These are phyloP conservation scores for Micromesistius poutassou DNA, from an alignment of 2,797 vertebrate genomes.

Conservation along the genomic window DNA sequence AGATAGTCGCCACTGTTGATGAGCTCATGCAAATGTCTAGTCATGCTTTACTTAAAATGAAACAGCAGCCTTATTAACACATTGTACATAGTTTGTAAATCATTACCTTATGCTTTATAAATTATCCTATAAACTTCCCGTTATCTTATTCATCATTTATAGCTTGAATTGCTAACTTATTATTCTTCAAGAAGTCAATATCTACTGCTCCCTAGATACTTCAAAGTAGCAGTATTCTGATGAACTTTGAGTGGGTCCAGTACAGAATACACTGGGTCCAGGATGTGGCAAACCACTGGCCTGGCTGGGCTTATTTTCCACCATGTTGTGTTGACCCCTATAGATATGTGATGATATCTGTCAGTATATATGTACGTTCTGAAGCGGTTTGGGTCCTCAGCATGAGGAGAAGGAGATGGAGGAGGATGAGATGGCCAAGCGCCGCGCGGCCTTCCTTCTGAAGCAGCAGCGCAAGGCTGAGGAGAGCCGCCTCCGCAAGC, in stretches of 20 bases:
- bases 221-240: too few relatives aligned
- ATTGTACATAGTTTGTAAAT: background rate
- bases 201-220: too few relatives aligned
- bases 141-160: background rate
- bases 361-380: background rate
- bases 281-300: too few relatives aligned
- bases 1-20: too few relatives aligned
- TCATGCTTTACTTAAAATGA: too few relatives aligned
- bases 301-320: too few relatives aligned
- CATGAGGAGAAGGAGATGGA: constrained; percentile 94
- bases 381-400: constrained; percentile 38
- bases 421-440: constrained; percentile 94
- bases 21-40: too few relatives aligned
- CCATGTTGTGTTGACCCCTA: too few relatives aligned
- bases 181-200: background rate
- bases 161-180: background rate
- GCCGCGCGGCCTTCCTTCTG: constrained; percentile 88
- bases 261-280: too few relatives aligned
- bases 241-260: too few relatives aligned
- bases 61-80: too few relatives aligned
- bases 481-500: constrained; percentile 87
- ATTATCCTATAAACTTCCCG: background rate
- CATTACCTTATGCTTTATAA: background rate
- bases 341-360: background rate
- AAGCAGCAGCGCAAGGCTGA: constrained; percentile 97